Evolutionary conservation across 2,888 invertebrate species (phyloP).

Genomic region (Punctoribates punctum): DNA sequence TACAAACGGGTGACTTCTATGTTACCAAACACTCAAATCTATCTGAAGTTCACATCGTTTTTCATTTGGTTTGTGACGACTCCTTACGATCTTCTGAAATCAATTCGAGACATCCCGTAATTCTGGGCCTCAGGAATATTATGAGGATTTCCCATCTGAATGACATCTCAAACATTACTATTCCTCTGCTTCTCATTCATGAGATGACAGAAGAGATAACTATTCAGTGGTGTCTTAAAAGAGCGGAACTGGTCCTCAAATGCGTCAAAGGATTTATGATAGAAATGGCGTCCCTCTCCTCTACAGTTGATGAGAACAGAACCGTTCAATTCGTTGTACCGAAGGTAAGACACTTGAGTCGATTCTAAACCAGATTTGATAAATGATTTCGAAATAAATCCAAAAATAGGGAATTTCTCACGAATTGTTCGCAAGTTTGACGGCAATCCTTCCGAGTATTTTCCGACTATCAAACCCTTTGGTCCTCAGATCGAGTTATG

Average conservation of each 20-base stretch:
- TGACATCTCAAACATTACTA: slow-evolving; percentile 85
- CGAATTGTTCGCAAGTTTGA: slow-evolving; percentile 73
- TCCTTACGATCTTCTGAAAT: slow-evolving; percentile 66
- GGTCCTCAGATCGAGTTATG: slow-evolving; percentile 37
- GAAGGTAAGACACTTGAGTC: slow-evolving; percentile 56
- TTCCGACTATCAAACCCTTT: slow-evolving; percentile 93
- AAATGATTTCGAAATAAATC: neutral
- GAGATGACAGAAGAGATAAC: slow-evolving; percentile 97
- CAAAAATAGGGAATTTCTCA: slow-evolving; percentile 66
- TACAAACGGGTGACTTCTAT: slow-evolving; percentile 79
- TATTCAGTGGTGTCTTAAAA: slow-evolving; percentile 87
- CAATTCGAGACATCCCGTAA: slow-evolving; percentile 89
- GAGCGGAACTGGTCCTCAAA: slow-evolving; percentile 95
- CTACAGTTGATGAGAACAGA: slow-evolving; percentile 61
- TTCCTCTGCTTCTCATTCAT: slow-evolving; percentile 87
- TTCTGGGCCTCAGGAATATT: slow-evolving; percentile 89
- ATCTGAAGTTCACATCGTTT: slow-evolving; percentile 88
- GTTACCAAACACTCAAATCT: slow-evolving; percentile 79
- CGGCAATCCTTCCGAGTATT: slow-evolving; percentile 83
- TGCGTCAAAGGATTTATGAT: slow-evolving; percentile 99
- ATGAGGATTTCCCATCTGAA: slow-evolving; percentile 90
- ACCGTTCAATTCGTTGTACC: slow-evolving; percentile 82
- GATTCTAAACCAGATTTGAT: no score
- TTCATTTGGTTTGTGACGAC: slow-evolving; percentile 90
- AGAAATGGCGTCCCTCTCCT: slow-evolving; percentile 91